Base-by-base conservation (phyloP, 1,140 invertebrate genomes). In the Drosophila quadrilineata region DNA sequence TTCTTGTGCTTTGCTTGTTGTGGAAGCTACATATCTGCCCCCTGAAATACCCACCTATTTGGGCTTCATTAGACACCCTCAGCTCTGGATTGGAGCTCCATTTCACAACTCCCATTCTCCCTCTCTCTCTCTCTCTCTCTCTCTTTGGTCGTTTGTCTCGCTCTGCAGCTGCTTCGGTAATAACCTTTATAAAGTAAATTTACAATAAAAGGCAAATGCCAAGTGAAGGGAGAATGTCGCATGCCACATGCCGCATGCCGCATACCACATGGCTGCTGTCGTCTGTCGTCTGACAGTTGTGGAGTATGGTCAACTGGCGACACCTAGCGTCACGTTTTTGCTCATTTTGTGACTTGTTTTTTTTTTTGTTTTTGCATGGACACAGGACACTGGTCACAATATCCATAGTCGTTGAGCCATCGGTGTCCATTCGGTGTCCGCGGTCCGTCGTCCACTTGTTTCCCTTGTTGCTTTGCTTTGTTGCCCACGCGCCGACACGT, bases 111-210 rank as follows among this genome's bases (percentile, higher is more conserved):
- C 40, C 8, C 28, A 6, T 22, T 16, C n/a, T 12, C 4, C 24
- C 10, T 9, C 16, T 33, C 1, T 29, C 5, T 36, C 3, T 4
- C 6, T 22, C 6, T 1, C 22, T 38, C 28, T 19, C 28, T 28
- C 4, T 28, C 6, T 14, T n/a, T 24, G 9, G 3, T 1, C 10
- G 0, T 5, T 6, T 8, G 6, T 24, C 9, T 10, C 21, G 9
- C 17, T 22, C 31, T 9, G n/a, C 43, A 8, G 22, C 21, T 33
- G 36, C 38, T 56, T 64, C 49, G 73, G 69, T 82, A 82, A 82
- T 84, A 84, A 84, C 77, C 77, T 82, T 82, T 82, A 77, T 82
- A 82, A 82, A 82, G 77, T 77, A 82, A 84, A 84, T 82, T 77
- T 77, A 82, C 77, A 84, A 84, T 82, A 82, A 84, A 82, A 73